Base-by-base conservation (phyloP, 1,140 invertebrate genomes). In the Akabosia matsudoensis region DNA sequence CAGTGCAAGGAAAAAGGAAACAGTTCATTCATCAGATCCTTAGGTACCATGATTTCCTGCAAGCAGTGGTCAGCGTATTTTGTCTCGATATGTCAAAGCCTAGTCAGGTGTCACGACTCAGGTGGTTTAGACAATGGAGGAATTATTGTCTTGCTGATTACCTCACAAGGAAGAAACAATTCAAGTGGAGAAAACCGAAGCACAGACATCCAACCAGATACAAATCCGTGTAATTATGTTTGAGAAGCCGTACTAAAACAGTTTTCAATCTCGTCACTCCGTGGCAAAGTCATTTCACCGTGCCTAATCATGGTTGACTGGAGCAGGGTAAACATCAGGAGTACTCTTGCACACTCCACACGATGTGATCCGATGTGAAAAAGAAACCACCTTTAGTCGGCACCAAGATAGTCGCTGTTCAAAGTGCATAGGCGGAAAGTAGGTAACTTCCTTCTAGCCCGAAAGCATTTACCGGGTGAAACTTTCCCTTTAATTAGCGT, bases 91-190 rank as follows among this genome's bases (percentile, higher is more conserved):
- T 10, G 54, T 61, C 4, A 4, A 22, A 61, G n/a, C 4, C 13
- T 61, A 61, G 54, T 61, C 54, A 61, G 54, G 54, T 61, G 54
- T 61, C 54, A 61, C 13, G 54, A 16, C 54, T 61, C 54, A 61
- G 54, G 54, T 61, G 54, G 54, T 7, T 16, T 22, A 7, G 7
- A 10, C 14, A 7, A 14, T 16, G 54, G 24, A 51, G 54, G 24
- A 61, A 61, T 16, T 61, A 24, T 24, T 61, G 4, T 61, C 54
- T 13, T 51, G 14, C 4, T n/a, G 54, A 61, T 61, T 61, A 24
- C 54, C 4, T 45, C 7, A 45, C 37, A 45, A 18, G 37, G 37
- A 18, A 45, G 37, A 7, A 45, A 18, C 37, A 45, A 45, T 7
- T 45, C 7, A 10, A 10, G 18, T 45, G 37, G 37, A 45, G 7